Conservation (phyloP, 1,140 invertebrate genomes). For the Rhagoletis pomonella region DNA sequence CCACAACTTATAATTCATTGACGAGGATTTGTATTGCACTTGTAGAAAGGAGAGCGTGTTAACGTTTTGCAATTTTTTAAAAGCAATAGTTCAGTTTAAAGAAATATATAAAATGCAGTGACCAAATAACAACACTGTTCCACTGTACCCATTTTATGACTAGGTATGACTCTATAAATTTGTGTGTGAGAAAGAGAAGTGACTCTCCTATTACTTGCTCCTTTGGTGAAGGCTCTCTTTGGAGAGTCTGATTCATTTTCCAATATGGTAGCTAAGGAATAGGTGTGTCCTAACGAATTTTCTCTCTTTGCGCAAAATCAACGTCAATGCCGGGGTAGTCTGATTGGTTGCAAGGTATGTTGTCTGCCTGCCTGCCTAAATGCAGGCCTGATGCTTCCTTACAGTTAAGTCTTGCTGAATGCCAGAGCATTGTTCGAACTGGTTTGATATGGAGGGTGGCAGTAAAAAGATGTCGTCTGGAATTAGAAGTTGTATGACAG, state of each 20-base stretch:
- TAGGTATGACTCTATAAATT: not conserved
- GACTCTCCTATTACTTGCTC: not conserved
- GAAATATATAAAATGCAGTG: too few species aligned
- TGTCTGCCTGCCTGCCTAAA: not conserved
- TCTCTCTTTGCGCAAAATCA: conserved; percentile 3
- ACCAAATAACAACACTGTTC: not conserved
- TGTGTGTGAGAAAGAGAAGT: not conserved
- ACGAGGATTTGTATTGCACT: too few species aligned
- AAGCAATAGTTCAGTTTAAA: too few species aligned
- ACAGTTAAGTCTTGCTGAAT: not conserved
- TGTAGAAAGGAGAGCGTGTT: too few species aligned
- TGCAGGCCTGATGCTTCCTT: not conserved
- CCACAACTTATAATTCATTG: too few species aligned
- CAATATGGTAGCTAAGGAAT: conserved; percentile 51
- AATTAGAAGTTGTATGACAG: conserved; percentile 58
- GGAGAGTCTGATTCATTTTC: conserved; percentile 42
- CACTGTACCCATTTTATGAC: not conserved
- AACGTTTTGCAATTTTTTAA: too few species aligned
- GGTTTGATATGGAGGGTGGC: conserved; percentile 24
- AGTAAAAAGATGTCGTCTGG: conserved; percentile 40
- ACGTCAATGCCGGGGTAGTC: not conserved
- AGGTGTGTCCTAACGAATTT: conserved; percentile 50
- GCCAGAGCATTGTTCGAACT: not conserved
- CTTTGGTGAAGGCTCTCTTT: not conserved
- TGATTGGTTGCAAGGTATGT: conserved; percentile 19